phyloP scores from a whole-genome alignment of 2,797 vertebrate genomes.

The Knipowitschia caucasica region DNA sequence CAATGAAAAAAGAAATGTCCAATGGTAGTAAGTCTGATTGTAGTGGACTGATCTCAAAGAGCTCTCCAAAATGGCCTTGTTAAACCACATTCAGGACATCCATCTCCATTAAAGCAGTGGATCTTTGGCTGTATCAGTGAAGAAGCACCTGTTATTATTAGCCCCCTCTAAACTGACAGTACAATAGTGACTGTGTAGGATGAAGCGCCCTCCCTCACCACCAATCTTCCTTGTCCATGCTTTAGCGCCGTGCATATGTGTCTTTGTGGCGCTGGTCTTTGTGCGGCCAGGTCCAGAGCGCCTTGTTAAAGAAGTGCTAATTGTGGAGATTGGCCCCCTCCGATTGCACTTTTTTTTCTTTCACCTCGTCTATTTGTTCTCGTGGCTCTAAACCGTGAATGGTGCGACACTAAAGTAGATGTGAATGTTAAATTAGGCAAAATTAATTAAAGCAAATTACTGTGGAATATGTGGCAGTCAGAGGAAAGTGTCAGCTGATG shows the following conservation, averaged over 20 bases:
- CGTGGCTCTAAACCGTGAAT: conserved; percentile 90
- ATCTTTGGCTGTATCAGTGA: conserved; percentile 75
- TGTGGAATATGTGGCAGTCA: conserved; percentile 82
- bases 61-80: conserved; percentile 41
- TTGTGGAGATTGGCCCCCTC: conserved; percentile 92
- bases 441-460: conserved; percentile 96
- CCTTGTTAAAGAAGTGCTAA: conserved; percentile 92
- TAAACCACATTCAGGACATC: conserved; percentile 57
- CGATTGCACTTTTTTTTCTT: conserved; percentile 74
- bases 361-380: conserved; percentile 84
- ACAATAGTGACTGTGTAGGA: conserved; percentile 74
- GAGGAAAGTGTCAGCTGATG: conserved; percentile 84
- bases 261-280: conserved; percentile 87
- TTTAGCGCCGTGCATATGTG: conserved; percentile 79
- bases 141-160: conserved; percentile 85
- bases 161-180: conserved; percentile 75
- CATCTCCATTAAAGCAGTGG: conserved; percentile 62
- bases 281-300: conserved; percentile 83
- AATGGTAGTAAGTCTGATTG: background rate
- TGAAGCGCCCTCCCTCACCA: conserved; percentile 57
- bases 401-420: conserved; percentile 89
- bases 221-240: conserved; percentile 37
- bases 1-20: too few species aligned
- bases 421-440: conserved; percentile 94
- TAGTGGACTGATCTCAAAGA: background rate